Evolutionary conservation across 2,113 vertebrate genomes (phyloP).

Genomic region (Atrichornis clamosus): DNA sequence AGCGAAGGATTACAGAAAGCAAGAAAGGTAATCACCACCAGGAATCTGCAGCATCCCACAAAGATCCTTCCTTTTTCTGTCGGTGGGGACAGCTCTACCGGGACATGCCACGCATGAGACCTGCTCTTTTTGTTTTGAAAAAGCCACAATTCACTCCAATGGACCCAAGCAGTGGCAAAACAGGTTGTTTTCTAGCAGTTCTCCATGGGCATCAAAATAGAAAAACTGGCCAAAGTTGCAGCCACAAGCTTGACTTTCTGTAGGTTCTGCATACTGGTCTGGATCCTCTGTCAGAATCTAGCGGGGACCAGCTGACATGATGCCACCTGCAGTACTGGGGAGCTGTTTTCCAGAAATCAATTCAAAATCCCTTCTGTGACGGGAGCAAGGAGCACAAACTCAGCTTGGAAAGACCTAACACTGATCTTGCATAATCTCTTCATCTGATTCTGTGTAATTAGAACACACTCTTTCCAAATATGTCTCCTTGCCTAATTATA

Average conservation of each 20-base stretch:
- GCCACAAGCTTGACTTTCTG: background rate
- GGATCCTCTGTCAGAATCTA: background rate
- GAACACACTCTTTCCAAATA: background rate
- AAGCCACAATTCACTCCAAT: too few relatives aligned
- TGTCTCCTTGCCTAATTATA: background rate
- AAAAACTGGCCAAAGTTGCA: background rate
- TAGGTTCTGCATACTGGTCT: background rate
- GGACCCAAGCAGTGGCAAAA: background rate
- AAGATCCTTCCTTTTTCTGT: background rate
- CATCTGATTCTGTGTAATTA: background rate
- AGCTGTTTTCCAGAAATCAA: background rate
- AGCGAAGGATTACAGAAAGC: background rate
- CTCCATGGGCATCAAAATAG: background rate
- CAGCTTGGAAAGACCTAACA: background rate
- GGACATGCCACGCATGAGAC: too few relatives aligned
- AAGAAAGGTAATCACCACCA: background rate
- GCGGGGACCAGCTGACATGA: background rate
- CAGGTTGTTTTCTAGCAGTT: background rate
- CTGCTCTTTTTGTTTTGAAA: too few relatives aligned
- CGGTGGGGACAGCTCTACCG: background rate
- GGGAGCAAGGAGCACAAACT: background rate
- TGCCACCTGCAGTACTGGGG: accelerated
- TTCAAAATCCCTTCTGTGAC: background rate
- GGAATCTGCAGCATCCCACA: background rate
- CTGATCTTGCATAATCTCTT: background rate